Percentiles rank a stretch among this genome's conserved stretches.
Evolutionary conservation across 2,113 vertebrate species (phyloP).

Genomic region (Ia io): DNA sequence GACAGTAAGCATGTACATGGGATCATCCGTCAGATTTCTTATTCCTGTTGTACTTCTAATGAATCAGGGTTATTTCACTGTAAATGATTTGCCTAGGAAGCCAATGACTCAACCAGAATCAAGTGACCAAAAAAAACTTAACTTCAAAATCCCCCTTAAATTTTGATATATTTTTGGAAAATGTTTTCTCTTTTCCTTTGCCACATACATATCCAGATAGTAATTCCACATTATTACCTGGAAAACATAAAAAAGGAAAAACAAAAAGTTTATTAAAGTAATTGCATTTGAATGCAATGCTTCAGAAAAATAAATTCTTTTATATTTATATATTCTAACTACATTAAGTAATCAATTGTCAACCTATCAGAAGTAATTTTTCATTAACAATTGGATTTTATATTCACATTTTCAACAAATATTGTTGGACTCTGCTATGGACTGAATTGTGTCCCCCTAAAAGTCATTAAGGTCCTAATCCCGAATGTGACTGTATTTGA

Average conservation of each 20-base stretch:
- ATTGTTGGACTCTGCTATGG: neutral
- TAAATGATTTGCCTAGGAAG: neutral
- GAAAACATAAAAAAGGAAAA: neutral
- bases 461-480: neutral
- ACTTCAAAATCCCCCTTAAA: neutral
- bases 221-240: neutral
- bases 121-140: neutral
- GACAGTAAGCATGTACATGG: neutral
- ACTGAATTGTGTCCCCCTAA: neutral
- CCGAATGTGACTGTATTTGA: neutral
- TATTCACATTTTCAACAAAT: neutral
- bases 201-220: neutral
- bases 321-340: neutral
- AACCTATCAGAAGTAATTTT: neutral
- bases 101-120: neutral
- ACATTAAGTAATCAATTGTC: neutral
- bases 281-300: neutral
- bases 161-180: constrained; percentile 12
- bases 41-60: neutral
- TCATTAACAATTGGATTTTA: neutral
- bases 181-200: neutral
- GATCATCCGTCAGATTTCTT: neutral
- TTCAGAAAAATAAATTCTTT: constrained; percentile 19
- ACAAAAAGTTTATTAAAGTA: constrained; percentile 1
- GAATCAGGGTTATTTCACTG: neutral